These are phyloP conservation scores for Pachycephus smyrnensis DNA, from an alignment of 2,888 invertebrate species.

Conservation along the genomic window DNA sequence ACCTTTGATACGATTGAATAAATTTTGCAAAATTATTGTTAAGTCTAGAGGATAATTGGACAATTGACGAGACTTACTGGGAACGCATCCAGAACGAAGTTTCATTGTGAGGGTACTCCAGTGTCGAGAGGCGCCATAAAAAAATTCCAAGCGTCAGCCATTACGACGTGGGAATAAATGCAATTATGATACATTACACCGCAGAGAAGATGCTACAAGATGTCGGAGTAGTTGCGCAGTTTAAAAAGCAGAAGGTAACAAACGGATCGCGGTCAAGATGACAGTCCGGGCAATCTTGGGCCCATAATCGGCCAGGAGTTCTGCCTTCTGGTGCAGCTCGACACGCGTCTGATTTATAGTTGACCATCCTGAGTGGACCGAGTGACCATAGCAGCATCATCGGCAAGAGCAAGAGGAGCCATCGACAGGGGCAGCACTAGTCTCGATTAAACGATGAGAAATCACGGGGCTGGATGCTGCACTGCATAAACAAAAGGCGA, in stretches of 20 bases:
- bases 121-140: not conserved
- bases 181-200: conserved; percentile 43
- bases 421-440: not conserved
- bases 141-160: not conserved
- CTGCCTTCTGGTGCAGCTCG: conserved; percentile 7
- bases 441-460: not conserved
- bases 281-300: conserved; percentile 16
- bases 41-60: not conserved
- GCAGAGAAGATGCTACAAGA: not conserved
- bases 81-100: not conserved
- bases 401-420: not conserved
- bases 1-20: not conserved
- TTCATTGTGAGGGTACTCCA: not conserved
- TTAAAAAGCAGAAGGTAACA: not conserved
- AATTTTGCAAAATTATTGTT: not conserved
- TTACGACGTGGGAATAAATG: conserved; percentile 45
- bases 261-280: conserved; percentile 27
- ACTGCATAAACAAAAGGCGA: not conserved
- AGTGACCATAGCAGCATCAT: not conserved
- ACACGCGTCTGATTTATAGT: not conserved
- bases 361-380: not conserved
- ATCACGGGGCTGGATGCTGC: not conserved
- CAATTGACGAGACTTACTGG: not conserved
- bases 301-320: conserved; percentile 23
- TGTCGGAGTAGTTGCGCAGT: not conserved